These are phyloP conservation scores for Mus spicilegus DNA, from an alignment of 2,113 vertebrate genomes.

Conservation along the genomic window DNA sequence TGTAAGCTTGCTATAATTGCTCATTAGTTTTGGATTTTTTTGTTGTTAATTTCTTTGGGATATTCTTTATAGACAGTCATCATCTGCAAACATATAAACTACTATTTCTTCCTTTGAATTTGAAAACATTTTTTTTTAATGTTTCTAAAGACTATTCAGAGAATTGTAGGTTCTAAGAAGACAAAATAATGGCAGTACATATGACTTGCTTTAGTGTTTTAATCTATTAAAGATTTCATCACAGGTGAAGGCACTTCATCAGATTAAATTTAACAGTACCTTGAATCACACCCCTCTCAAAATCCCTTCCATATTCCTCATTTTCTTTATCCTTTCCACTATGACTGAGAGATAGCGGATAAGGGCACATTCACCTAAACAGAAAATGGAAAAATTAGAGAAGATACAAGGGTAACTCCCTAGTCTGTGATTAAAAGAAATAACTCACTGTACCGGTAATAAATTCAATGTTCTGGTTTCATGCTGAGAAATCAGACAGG, in stretches of 20 bases:
- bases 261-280: slow-evolving; percentile 3
- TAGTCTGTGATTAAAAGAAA: slow-evolving; percentile 60
- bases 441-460: slow-evolving; percentile 62
- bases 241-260: background rate
- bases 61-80: background rate
- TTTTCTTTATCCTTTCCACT: background rate
- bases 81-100: background rate
- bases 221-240: background rate
- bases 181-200: background rate
- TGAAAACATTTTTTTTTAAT: background rate
- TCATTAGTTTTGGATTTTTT: background rate
- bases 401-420: slow-evolving; percentile 8
- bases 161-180: background rate
- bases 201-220: slow-evolving; percentile 13
- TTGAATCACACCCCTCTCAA: background rate
- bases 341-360: background rate
- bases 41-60: background rate
- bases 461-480: slow-evolving; percentile 56
- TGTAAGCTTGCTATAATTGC: background rate
- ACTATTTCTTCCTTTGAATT: background rate
- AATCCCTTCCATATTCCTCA: background rate
- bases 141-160: background rate
- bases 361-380: background rate
- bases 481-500: slow-evolving; percentile 39
- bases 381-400: slow-evolving; percentile 53